Evolutionary conservation across 2,888 invertebrate species (phyloP).

Genomic region (Amphimallon solstitiale): DNA sequence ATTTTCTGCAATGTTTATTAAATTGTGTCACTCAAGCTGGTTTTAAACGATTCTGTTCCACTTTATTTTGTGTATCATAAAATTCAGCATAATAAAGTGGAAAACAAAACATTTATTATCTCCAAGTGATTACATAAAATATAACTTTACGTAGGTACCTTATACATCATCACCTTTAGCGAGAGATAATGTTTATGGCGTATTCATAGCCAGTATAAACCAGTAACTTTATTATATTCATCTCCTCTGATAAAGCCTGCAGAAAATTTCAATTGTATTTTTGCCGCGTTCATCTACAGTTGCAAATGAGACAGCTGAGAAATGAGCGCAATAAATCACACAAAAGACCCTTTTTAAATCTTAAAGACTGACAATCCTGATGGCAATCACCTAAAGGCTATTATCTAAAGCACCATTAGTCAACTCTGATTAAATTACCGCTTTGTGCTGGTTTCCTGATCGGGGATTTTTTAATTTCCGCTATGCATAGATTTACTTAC

Average conservation of each 20-base stretch:
- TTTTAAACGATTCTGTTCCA: no score
- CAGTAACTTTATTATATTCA: slow-evolving; percentile 47
- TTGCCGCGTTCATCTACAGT: slow-evolving; percentile 50
- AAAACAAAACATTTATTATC: neutral
- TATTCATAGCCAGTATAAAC: slow-evolving; percentile 55
- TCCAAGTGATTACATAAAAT: slow-evolving; percentile 9
- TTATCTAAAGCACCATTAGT: slow-evolving; percentile 60
- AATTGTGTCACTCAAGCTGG: no score
- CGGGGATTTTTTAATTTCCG: slow-evolving; percentile 56
- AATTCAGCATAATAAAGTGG: no score
- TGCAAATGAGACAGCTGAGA: slow-evolving; percentile 59
- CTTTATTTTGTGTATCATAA: no score
- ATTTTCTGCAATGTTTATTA: no score
- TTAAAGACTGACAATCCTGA: slow-evolving; percentile 54
- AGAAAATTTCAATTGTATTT: slow-evolving; percentile 49
- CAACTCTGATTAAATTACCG: slow-evolving; percentile 59
- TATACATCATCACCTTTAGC: slow-evolving; percentile 55
- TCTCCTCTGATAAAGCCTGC: slow-evolving; percentile 46
- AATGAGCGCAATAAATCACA: slow-evolving; percentile 58
- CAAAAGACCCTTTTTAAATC: slow-evolving; percentile 55
- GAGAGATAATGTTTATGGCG: slow-evolving; percentile 58
- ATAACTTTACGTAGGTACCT: slow-evolving; percentile 42
- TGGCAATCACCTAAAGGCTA: slow-evolving; percentile 54
- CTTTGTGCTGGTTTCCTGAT: slow-evolving; percentile 56
- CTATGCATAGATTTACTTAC: slow-evolving; percentile 40